Base-by-base conservation (phyloP, 1,140 invertebrate genomes). In the Sinonovacula constricta region DNA sequence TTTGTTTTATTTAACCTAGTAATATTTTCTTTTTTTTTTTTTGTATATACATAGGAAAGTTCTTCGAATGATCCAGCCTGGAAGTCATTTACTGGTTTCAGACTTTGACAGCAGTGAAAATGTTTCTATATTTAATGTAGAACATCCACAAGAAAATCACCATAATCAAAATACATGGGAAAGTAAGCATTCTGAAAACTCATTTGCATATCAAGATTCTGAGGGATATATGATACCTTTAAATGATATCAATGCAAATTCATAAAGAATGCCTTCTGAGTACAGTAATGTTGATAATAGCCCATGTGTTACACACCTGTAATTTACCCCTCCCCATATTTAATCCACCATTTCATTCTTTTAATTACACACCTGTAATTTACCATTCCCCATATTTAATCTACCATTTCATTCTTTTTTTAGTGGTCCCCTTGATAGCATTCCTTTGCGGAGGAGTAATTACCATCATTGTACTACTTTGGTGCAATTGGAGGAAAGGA, bases 121-220 rank as follows among this genome's bases (percentile, higher is more conserved):
- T 18, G 7, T 45, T 45, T 45, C 39, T 45, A 7, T 45, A 10
- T 45, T 45, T 45, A 45, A 45, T 45, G 39, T 45, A 45, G 39
- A 10, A 45, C 7, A 45, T 45, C 39, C 39, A 45, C 39, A 45
- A 45, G 39, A 45, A 45, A 45, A 45, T 45, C 39, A 45, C 7
- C 39, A 45, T 45, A 45, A 10, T 45, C 39, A 45, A 45, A 45
- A 45, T 45, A 45, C 39, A 45, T 18, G 18, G 18, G 39, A 45
- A 45, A 7, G 39, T 45, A 7, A 45, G 39, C 39, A 45, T 45
- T 45, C 39, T 45, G 39, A 45, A 45, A 45, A 7, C 39, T 45
- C 39, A 45, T 45, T 45, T 45, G 39, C 39, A 45, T 45, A 45
- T 45, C 39, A 45, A 45, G 39, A 45, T 45, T 45, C 39, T 45